Evolutionary conservation across 2,797 vertebrate species (phyloP).

Genomic region (Chanos chanos): DNA sequence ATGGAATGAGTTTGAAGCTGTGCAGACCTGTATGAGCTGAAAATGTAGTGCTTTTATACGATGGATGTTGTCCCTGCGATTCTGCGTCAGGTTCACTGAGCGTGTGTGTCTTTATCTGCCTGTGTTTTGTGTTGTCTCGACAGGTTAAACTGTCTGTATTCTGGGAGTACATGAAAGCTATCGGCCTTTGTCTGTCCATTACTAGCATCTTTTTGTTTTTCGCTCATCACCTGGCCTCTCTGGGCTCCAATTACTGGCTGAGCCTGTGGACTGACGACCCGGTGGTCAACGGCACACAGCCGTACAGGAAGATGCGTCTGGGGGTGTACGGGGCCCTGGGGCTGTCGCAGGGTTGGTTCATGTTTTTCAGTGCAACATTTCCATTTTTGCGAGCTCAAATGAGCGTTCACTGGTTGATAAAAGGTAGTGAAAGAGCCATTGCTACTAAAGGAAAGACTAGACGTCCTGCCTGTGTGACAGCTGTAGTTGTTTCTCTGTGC

Average conservation of each 20-base stretch:
- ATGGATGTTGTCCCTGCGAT: too few species aligned
- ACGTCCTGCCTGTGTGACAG: too few species aligned
- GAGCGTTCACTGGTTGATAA: too few species aligned
- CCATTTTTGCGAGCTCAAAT: not conserved
- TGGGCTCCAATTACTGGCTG: slow-evolving; percentile 94
- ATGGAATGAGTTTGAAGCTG: not conserved
- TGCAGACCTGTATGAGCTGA: not conserved
- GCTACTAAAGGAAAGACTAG: too few species aligned
- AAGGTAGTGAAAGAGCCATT: too few species aligned
- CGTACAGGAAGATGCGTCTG: slow-evolving; percentile 75
- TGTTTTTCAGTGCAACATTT: not conserved
- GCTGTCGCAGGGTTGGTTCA: slow-evolving; percentile 79
- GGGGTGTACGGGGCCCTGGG: slow-evolving; percentile 86
- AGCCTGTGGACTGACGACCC: slow-evolving; percentile 95
- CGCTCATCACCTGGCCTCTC: slow-evolving; percentile 76
- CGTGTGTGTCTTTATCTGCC: not conserved
- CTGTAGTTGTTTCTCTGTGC: too few species aligned
- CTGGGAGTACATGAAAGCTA: slow-evolving; percentile 91
- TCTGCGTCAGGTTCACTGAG: too few species aligned
- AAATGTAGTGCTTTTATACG: not conserved
- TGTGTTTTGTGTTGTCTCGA: not conserved
- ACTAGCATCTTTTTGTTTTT: slow-evolving; percentile 85
- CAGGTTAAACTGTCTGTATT: slow-evolving; percentile 90
- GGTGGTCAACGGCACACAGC: slow-evolving; percentile 87
- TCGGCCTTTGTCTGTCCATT: slow-evolving; percentile 78